Evolutionary conservation across 2,888 invertebrate species (phyloP).

Genomic region (Zaprionus bogoriensis): DNA sequence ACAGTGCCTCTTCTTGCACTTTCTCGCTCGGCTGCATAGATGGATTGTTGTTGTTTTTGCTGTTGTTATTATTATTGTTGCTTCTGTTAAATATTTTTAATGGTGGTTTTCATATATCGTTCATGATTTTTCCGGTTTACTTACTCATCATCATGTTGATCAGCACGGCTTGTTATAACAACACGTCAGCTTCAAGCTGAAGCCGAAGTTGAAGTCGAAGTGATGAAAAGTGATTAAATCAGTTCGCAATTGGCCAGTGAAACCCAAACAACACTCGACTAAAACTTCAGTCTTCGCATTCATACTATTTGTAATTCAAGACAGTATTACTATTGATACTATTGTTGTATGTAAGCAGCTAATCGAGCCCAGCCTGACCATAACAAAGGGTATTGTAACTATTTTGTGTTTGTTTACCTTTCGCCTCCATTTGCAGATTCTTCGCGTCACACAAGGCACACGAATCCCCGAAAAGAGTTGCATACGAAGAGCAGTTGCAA

Average conservation of each 20-base stretch:
- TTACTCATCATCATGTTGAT: constrained; percentile 25
- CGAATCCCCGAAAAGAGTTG: constrained; percentile 50
- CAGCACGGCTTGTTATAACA: background rate
- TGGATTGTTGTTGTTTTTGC: constrained; percentile 1
- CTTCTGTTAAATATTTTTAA: constrained; percentile 21
- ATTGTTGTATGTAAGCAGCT: too few species aligned
- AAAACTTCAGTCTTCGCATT: constrained; percentile 29
- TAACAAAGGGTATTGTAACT: background rate
- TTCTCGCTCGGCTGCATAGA: constrained; percentile 23
- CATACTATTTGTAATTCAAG: constrained; percentile 16
- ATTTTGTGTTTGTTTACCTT: background rate
- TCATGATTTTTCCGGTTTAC: constrained; percentile 15
- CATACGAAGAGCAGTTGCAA: constrained; percentile 59
- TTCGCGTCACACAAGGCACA: constrained; percentile 48
- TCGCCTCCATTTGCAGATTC: constrained; percentile 53
- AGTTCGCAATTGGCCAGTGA: constrained; percentile 26
- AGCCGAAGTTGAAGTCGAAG: constrained; percentile 15
- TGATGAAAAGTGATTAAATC: constrained; percentile 12
- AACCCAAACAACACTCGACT: constrained; percentile 43
- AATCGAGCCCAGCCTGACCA: too few species aligned
- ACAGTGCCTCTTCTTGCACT: constrained; percentile 20
- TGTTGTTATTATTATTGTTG: constrained; percentile 19
- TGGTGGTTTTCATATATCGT: constrained; percentile 26
- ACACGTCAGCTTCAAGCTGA: constrained; percentile 45
- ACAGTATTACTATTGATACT: background rate